Percentiles rank a stretch among this genome's conserved stretches.
Conservation (phyloP, 1,140 invertebrate species). For the Tetragnatha versicolor region DNA sequence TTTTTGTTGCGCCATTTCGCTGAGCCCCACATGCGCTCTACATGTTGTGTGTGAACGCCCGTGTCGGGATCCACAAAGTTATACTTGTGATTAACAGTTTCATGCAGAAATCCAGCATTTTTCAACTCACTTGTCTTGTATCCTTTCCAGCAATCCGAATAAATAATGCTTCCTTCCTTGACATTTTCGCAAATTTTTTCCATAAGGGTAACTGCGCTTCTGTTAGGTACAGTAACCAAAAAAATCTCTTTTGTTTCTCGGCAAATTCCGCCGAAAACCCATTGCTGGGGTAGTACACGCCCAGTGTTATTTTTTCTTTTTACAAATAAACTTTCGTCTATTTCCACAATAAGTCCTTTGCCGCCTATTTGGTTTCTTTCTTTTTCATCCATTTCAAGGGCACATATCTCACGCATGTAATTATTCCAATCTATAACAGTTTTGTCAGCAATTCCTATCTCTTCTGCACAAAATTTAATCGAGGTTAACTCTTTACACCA, state of each 20-base stretch:
- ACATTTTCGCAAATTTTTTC: constrained; percentile 3
- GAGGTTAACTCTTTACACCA: too few relatives aligned
- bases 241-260: constrained; percentile 41
- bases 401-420: too few relatives aligned
- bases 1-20: constrained; percentile 35
- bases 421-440: too few relatives aligned
- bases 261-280: constrained; percentile 50
- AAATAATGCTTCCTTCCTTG: constrained; percentile 17
- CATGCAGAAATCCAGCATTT: too few relatives aligned
- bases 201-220: constrained; percentile 4
- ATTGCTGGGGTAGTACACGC: constrained; percentile 41
- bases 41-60: constrained; percentile 10
- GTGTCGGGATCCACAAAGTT: too few relatives aligned
- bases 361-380: background rate
- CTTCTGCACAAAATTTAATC: too few relatives aligned
- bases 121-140: constrained; percentile 11
- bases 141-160: constrained; percentile 32
- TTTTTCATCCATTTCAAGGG: background rate
- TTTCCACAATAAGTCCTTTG: background rate
- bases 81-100: too few relatives aligned
- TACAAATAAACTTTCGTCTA: constrained; percentile 29
- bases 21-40: constrained; percentile 33
- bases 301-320: constrained; percentile 44
- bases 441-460: too few relatives aligned
- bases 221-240: constrained; percentile 37